Conservation (phyloP, 1,140 invertebrate species). For the Dinoponera quadriceps region DNA sequence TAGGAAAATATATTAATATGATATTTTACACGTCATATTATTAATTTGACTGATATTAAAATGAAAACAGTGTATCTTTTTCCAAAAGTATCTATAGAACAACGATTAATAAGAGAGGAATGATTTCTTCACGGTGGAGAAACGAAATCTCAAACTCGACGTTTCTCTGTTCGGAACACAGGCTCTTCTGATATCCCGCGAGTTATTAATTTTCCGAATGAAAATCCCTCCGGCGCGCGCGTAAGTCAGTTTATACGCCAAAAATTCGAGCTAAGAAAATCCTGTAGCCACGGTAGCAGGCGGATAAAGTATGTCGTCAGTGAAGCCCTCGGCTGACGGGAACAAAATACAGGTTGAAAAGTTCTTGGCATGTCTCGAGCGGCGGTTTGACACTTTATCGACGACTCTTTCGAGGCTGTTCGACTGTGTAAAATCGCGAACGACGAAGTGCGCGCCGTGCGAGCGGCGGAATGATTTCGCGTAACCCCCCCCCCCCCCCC, state of each 20-base stretch:
- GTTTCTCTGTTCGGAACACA: neutral
- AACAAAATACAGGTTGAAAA: constrained; percentile 76
- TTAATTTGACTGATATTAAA: too few relatives aligned
- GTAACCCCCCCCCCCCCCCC: constrained; percentile 27
- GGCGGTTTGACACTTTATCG: constrained; percentile 67
- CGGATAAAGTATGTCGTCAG: constrained; percentile 70
- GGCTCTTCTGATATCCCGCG: neutral
- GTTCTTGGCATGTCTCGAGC: constrained; percentile 70
- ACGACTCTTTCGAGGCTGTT: constrained; percentile 51
- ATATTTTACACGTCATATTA: too few relatives aligned
- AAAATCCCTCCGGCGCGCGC: constrained; percentile 22
- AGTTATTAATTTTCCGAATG: neutral
- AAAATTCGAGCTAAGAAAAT: constrained; percentile 60
- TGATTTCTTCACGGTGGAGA: too few relatives aligned
- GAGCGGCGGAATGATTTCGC: constrained; percentile 23
- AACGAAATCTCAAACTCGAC: too few relatives aligned
- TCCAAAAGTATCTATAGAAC: too few relatives aligned
- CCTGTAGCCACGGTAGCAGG: constrained; percentile 2
- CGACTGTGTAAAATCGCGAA: constrained; percentile 39
- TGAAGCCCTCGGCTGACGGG: constrained; percentile 57
- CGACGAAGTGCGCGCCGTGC: constrained; percentile 2
- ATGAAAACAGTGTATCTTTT: too few relatives aligned
- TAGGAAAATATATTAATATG: too few relatives aligned
- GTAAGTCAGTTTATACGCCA: constrained; percentile 57
- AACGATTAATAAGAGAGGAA: too few relatives aligned